Evolutionary conservation across 2,797 vertebrate genomes (phyloP).

Genomic region (Enteromius viviparus): DNA sequence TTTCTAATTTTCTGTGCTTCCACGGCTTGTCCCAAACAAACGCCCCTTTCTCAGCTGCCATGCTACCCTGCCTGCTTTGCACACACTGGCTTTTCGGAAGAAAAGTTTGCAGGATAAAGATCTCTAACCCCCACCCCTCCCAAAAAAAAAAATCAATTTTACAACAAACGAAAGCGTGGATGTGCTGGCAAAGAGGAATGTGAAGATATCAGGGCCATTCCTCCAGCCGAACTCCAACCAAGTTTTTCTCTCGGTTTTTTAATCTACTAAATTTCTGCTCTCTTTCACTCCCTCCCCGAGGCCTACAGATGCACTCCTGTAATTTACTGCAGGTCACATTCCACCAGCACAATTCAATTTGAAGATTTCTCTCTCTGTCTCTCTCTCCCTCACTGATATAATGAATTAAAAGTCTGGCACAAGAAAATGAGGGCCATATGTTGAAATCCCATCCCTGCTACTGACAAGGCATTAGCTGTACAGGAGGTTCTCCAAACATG

Average conservation of each 20-base stretch:
- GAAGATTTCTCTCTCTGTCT: conserved; percentile 48
- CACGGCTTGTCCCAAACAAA: conserved; percentile 79
- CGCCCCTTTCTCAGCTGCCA: conserved; percentile 76
- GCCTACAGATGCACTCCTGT: conserved; percentile 56
- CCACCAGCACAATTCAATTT: conserved; percentile 71
- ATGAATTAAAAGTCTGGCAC: conserved; percentile 72
- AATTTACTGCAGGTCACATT: conserved; percentile 68
- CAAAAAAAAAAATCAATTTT: conserved; percentile 20
- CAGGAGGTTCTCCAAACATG: conserved; percentile 68
- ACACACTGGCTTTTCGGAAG: conserved; percentile 48
- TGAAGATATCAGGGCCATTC: conserved; percentile 52
- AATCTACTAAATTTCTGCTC: conserved; percentile 55
- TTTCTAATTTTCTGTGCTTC: conserved; percentile 83
- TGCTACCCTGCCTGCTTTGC: conserved; percentile 62
- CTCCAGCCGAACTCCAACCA: conserved; percentile 48
- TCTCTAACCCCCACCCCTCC: not conserved
- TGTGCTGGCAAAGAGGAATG: conserved; percentile 24
- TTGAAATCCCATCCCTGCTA: conserved; percentile 69
- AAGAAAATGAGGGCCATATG: conserved; percentile 73
- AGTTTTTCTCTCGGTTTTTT: conserved; percentile 53
- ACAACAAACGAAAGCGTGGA: conserved; percentile 31
- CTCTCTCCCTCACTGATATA: conserved; percentile 57
- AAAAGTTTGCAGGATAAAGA: conserved; percentile 42
- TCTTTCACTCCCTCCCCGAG: conserved; percentile 60
- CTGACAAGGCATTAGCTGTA: conserved; percentile 67